Conservation (phyloP, 2,113 vertebrate genomes). For the Eolophus roseicapilla region DNA sequence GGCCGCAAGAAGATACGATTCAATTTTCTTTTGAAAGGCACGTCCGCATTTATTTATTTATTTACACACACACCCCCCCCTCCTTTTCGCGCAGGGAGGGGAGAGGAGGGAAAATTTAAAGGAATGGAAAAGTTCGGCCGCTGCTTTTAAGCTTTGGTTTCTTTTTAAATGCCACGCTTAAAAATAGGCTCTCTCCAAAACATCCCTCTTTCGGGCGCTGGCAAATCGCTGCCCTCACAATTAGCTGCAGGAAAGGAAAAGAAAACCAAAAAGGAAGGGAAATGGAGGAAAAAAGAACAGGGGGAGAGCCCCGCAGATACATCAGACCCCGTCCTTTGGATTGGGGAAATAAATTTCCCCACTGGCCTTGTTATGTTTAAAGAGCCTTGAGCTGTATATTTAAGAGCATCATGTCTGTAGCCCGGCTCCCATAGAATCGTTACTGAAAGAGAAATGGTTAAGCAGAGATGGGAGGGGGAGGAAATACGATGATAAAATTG, state of each 20-base stretch:
- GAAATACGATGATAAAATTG: not conserved
- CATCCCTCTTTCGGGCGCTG: not conserved
- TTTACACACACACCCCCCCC: too few relatives aligned
- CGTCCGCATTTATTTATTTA: constrained; percentile 18
- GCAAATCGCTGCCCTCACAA: not conserved
- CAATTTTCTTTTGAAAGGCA: constrained; percentile 66
- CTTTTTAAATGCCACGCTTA: not conserved
- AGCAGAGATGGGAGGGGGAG: not conserved
- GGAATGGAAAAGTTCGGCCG: constrained; percentile 6
- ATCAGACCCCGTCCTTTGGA: not conserved
- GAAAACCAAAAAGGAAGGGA: not conserved
- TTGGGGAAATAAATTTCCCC: not conserved
- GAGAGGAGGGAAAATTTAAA: constrained; percentile 58
- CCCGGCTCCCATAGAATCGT: not conserved
- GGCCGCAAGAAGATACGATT: constrained; percentile 61
- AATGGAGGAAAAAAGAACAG: not conserved
- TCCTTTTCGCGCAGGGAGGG: not conserved
- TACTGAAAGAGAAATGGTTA: not conserved
- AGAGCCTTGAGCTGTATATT: not conserved
- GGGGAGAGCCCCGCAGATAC: not conserved
- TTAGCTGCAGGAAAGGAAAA: not conserved
- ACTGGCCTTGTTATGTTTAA: not conserved
- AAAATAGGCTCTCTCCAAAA: not conserved
- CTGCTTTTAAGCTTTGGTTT: not conserved
- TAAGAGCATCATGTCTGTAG: not conserved